Percentiles rank a stretch among this genome's conserved stretches.
phyloP scores from a whole-genome alignment of 1,140 invertebrate species.

The Philaenus spumarius region DNA sequence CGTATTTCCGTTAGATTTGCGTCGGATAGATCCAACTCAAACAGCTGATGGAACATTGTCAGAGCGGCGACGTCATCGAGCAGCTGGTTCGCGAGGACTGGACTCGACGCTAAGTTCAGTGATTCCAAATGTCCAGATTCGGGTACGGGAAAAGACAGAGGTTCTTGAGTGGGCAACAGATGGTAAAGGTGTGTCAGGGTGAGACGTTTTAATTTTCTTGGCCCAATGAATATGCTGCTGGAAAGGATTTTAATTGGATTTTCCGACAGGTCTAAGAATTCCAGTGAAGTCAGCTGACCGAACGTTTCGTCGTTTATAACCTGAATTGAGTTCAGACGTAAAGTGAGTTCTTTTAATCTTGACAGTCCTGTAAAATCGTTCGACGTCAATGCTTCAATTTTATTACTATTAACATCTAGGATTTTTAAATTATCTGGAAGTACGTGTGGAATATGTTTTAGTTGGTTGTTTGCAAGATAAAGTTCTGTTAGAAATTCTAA shows the following conservation, averaged over 20 bases:
- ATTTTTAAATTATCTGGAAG: conserved; percentile 53
- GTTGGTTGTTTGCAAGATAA: conserved; percentile 68
- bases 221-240: conserved; percentile 57
- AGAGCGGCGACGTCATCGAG: conserved; percentile 61
- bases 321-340: conserved; percentile 60
- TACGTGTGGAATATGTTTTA: conserved; percentile 57
- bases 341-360: conserved; percentile 59
- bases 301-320: conserved; percentile 58
- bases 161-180: conserved; percentile 44
- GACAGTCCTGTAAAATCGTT: conserved; percentile 62
- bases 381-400: conserved; percentile 53
- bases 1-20: conserved; percentile 55
- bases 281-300: conserved; percentile 53
- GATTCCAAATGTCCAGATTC: conserved; percentile 59
- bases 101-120: conserved; percentile 66
- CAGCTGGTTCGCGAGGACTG: conserved; percentile 57
- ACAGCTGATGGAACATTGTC: conserved; percentile 56
- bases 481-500: conserved; percentile 70
- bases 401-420: conserved; percentile 58
- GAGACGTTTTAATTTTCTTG: conserved; percentile 54
- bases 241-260: conserved; percentile 63
- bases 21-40: conserved; percentile 60
- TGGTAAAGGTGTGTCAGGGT: conserved; percentile 58
- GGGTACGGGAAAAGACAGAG: conserved; percentile 56
- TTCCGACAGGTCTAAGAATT: conserved; percentile 66